Evolutionary conservation across 2,113 vertebrate species (phyloP).

Genomic region (Neogale vison): DNA sequence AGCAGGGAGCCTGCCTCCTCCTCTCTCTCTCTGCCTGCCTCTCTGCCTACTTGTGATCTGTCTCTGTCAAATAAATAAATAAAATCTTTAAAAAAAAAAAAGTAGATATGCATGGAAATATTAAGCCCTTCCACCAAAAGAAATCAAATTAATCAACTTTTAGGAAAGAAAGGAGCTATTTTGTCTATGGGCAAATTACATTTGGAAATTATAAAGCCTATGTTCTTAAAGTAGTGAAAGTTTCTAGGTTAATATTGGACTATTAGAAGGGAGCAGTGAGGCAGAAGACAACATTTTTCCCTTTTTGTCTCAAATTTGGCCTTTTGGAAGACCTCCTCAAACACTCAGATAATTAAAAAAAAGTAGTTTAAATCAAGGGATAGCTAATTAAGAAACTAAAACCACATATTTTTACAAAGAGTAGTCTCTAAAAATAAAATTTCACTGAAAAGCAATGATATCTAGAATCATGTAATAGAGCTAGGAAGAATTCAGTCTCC

Average conservation of each 20-base stretch:
- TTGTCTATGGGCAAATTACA: neutral
- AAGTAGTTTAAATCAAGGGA: neutral
- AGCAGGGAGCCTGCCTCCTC: too few relatives aligned
- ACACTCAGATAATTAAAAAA: neutral
- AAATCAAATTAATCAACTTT: constrained; percentile 14
- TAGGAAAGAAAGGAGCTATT: neutral
- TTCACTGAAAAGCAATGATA: neutral
- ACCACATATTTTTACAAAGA: neutral
- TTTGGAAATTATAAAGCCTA: neutral
- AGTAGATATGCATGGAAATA: neutral
- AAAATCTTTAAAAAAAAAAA: too few relatives aligned
- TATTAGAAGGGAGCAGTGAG: neutral
- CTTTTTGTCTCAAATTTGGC: neutral
- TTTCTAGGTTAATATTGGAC: neutral
- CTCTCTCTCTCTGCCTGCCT: too few relatives aligned
- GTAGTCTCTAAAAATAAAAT: neutral
- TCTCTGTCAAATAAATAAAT: too few relatives aligned
- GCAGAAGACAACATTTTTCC: neutral
- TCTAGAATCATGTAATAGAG: neutral
- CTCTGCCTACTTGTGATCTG: too few relatives aligned
- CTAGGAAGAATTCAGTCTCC: neutral
- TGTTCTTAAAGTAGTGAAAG: neutral
- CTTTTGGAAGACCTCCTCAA: neutral
- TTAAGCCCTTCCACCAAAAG: neutral
- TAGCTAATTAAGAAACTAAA: neutral